A percentile compares a stretch with the other conserved stretches of the same genome.
Evolutionary conservation across 2,888 invertebrate species (phyloP).

Genomic region (Linyphia triangularis): DNA sequence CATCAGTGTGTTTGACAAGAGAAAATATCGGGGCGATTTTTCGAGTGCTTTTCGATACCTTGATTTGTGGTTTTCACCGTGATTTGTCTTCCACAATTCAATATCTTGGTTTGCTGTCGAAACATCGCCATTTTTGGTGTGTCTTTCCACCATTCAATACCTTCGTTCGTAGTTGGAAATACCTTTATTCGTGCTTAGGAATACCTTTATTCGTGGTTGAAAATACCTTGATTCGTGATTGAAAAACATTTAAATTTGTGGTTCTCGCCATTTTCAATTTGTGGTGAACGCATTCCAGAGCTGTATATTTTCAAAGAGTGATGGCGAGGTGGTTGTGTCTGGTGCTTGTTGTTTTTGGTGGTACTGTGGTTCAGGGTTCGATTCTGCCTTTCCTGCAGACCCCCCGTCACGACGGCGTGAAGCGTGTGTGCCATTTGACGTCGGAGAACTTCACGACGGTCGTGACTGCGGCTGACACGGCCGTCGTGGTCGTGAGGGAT

Average conservation of each 20-base stretch:
- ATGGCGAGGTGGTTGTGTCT: background rate
- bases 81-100: no score
- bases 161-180: no score
- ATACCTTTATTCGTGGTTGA: no score
- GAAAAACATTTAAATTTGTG: no score
- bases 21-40: background rate
- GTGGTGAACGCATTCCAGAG: background rate
- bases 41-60: background rate
- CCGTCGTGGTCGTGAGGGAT: conserved; percentile 53
- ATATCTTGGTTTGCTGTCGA: no score
- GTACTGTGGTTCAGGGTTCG: conserved; percentile 22
- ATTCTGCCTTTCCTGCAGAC: conserved; percentile 68
- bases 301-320: background rate
- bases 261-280: no score
- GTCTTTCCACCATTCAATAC: no score
- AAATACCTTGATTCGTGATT: no score
- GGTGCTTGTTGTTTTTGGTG: background rate
- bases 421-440: conserved; percentile 61
- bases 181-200: no score
- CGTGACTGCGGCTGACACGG: conserved; percentile 64
- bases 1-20: background rate
- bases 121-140: no score
- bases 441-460: conserved; percentile 70
- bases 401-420: conserved; percentile 71
- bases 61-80: no score